Evolutionary conservation across 2,797 vertebrate genomes (phyloP).

Genomic region (Apodemus agrarius): DNA sequence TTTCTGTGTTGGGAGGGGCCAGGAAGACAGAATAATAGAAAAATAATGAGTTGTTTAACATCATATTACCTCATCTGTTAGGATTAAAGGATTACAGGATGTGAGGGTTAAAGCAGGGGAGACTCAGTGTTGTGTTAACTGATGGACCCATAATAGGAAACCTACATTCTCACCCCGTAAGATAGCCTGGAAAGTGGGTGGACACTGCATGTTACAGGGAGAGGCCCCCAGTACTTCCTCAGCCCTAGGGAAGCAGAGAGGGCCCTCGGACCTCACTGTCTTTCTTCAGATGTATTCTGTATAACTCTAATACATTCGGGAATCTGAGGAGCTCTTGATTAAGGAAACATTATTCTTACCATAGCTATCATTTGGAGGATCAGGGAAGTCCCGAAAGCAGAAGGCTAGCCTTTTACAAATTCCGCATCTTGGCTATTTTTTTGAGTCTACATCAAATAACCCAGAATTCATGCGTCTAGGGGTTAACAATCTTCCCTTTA

Average conservation of each 20-base stretch:
- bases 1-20: neutral
- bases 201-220: neutral
- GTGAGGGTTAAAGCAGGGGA: neutral
- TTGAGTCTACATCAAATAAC: conserved; percentile 4
- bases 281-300: neutral
- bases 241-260: neutral
- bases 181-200: neutral
- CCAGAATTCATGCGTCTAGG: neutral
- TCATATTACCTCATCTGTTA: neutral
- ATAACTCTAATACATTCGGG: neutral
- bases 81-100: neutral
- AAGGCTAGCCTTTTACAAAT: neutral
- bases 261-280: too few species aligned
- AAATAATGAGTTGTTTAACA: neutral
- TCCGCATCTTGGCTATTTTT: neutral
- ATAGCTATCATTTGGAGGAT: neutral
- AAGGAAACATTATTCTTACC: neutral
- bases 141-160: neutral
- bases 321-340: neutral
- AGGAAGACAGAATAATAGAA: neutral
- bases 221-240: neutral
- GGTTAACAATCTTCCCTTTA: neutral
- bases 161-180: neutral
- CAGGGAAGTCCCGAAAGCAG: neutral
- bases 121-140: neutral